phyloP scores from a whole-genome alignment of 2,113 vertebrate species.

The Anhinga rufa region DNA sequence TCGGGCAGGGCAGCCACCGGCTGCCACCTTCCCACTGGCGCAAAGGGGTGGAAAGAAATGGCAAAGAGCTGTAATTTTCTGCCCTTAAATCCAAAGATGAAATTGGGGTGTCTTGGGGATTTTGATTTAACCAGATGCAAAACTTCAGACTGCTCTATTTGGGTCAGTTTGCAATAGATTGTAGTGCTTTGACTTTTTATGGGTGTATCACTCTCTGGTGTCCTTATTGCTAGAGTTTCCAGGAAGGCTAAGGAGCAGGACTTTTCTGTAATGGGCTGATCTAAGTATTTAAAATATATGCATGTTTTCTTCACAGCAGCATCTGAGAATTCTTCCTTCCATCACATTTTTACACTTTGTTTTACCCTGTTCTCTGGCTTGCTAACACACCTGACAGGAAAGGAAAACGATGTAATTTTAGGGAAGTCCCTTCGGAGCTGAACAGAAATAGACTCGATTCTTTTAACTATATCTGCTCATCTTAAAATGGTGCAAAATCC shows the following conservation, averaged over 20 bases:
- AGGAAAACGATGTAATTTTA: background rate
- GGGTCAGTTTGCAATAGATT: background rate
- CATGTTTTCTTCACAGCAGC: background rate
- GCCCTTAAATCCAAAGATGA: background rate
- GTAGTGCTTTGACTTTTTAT: background rate
- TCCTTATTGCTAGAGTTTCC: background rate
- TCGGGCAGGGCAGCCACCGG: too few species aligned
- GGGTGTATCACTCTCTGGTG: background rate
- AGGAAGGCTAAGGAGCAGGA: background rate
- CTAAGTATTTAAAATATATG: background rate
- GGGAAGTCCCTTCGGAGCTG: background rate
- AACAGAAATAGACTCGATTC: background rate
- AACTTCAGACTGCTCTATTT: background rate
- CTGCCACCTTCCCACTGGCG: background rate
- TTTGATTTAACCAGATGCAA: background rate
- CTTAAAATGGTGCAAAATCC: background rate
- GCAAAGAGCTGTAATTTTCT: background rate
- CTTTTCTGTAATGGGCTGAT: background rate
- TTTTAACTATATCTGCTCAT: background rate
- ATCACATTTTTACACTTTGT: background rate
- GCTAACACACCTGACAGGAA: background rate
- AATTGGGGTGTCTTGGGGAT: accelerated
- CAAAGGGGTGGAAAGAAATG: background rate
- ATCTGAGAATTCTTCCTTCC: background rate
- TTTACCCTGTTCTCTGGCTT: background rate